Base-by-base conservation (phyloP, 2,797 vertebrate genomes). In the Pangasius macronema region DNA sequence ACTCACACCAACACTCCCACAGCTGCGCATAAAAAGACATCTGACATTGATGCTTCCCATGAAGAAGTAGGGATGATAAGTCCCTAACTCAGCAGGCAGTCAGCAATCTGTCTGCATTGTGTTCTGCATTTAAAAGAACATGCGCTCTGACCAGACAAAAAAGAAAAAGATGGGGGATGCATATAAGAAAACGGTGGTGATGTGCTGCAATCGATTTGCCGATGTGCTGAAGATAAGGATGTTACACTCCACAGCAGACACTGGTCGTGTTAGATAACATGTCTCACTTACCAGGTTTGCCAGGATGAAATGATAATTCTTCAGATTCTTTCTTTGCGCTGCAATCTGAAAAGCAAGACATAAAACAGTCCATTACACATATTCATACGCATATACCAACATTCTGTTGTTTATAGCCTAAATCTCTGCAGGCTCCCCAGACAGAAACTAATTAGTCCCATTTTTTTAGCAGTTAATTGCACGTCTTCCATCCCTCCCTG, bases 221-320 rank as follows among this genome's bases (percentile, higher is more conserved):
- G 33, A 83, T 84, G 63, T 87, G 27, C 68, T 75, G 42, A 63
- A 80, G 86, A 83, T 82, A 63, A 86, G 59, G 79, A 33, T 61
- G 33, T 70, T 27, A 59, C 75, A 53, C 76, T 59, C 86, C 70
- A n/a, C 30, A 83, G 82, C 10, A 55, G 75, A 80, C 30, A 11
- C 59, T 2, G 30, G 49, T 30, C 27, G 14, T 11, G 55, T 27
- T 53, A 20, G 20, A 79, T 51, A 42, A 79, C 30, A 82, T 46
- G 57, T 77, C 42, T 84, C 30, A 87, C 97, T 97, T 94, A 99
- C 98, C 97, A 99, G 94, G 90, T 97, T 99, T 91, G 97, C 97
- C 86, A 99, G 95, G 91, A 99, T 97, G 93, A 96, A 99, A 88
- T 99, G 97, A 92, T 99, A 99, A 49, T 97, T 98, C 18, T 98